Evolutionary conservation across 1,140 invertebrate species (phyloP), one percentile per base, ranked within the genome.

Genomic region (Trichonephila clavipes): DNA sequence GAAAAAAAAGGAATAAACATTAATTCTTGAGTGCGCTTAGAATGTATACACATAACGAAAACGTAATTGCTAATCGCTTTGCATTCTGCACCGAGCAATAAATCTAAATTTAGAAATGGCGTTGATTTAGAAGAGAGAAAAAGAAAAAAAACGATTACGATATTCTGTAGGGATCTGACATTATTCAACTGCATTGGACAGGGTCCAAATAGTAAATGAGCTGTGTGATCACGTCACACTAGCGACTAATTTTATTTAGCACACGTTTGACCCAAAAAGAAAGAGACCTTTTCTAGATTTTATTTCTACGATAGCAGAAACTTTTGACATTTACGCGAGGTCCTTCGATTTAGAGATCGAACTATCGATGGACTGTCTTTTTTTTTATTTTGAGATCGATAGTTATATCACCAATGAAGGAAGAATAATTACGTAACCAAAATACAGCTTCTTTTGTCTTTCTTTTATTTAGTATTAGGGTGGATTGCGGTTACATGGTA

Each of bases 101-200:
- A 77, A 77, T 77, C 69, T 28, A 77, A 77, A 77, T 77, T 77
- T 77, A 28, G 69, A 77, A 77, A 34, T 16, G 14, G 69, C 69
- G 69, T 16, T 77, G 69, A 77, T 77, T 77, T 77, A 14, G 69
- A 40, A 77, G 16, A 28, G 28, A 28, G 28, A 28, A 28, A 28
- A 28, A 28, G 28, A 28, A 28, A 77, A 28, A 77, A 72, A 77
- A 34, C 69, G 69, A 77, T 77, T 77, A 77, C 12, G 69, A 77
- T 77, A 34, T 28, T 77, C 69, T 18, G 69, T 4, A 18, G 28
- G 28, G 28, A 62, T 21, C 61, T 19, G 61, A 14, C 5, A 77
- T 77, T 34, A 77, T 77, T 77, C 69, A 34, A 34, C 69, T 34
- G 69, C 28, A 8, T 24, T 77, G 69, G 69, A 77, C 69, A 77